Evolutionary conservation across 1,140 invertebrate genomes (phyloP), one percentile per base, ranked within the genome.

Genomic region (Drosophila mayri): DNA sequence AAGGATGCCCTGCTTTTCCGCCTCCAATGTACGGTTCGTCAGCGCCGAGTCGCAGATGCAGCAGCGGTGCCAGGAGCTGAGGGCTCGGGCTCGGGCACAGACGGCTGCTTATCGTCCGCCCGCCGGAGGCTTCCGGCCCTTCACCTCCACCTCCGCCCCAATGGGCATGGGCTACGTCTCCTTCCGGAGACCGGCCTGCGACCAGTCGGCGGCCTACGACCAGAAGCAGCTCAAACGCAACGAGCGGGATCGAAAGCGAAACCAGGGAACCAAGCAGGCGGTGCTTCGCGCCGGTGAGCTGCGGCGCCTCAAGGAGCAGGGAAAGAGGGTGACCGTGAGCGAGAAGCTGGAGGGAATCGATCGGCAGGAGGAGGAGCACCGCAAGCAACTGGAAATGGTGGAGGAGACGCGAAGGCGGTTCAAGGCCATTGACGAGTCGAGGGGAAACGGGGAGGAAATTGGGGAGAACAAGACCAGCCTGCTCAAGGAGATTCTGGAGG

Each of bases 1-100:
- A 32, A 68, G n/a, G 40, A 92, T 92, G 91, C 91, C 91, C 7
- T 92, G 91, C 38, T 79, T 81, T 25, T 92, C 91, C 35, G 91
- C 91, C 20, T 88, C 80, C 16, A 92, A 92, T 68, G 76, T 92
- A 57, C 87, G 81, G 14, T 91, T 91, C 20, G 71, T 81, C 30
- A 86, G 83, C 30, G 87, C 88, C 28, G 74, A 85, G 16, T 65
- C 79, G 58, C 73, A 86, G 58, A 20, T 80, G 37, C 82, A 50
- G 62, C 76, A 67, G 30, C 71, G 61, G 61, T 78, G 72, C 22
- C 70, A 84, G 20, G 74, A 92, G 41, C 50, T 79, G n/a, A 47
- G 79, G 35, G 65, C 79, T 0, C 62, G 87, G 18, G 83, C 87
- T 0, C 68, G 87, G 2, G 88, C 87, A 3, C 83, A 90, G 52